Evolutionary conservation across 2,797 vertebrate genomes (phyloP).

Genomic region (Miopithecus talapoin): DNA sequence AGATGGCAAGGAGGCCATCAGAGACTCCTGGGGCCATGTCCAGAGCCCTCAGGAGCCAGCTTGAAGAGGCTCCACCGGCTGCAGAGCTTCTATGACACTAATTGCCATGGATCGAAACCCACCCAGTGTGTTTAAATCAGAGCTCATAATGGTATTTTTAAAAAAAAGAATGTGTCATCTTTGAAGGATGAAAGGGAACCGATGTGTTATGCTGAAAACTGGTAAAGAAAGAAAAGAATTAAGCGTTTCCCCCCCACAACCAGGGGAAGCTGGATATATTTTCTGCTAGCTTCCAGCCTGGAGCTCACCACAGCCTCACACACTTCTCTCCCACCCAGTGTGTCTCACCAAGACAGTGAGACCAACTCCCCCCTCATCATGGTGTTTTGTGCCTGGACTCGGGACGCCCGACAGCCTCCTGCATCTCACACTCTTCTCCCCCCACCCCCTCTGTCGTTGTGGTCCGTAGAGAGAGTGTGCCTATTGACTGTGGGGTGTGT

Average conservation of each 20-base stretch:
- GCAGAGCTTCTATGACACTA: not conserved
- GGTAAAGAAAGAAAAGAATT: constrained; percentile 32
- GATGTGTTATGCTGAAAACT: constrained; percentile 2
- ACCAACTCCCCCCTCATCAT: not conserved
- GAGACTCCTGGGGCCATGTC: not conserved
- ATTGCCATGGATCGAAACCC: constrained; percentile 4
- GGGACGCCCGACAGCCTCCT: not conserved
- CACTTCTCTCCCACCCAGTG: not conserved
- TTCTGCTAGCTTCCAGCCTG: not conserved
- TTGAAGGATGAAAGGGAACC: constrained; percentile 4
- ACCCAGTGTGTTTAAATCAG: not conserved
- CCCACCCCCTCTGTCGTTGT: constrained; percentile 77
- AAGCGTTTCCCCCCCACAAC: not conserved
- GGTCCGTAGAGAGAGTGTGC: constrained; percentile 86
- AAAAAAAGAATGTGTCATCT: constrained; percentile 1
- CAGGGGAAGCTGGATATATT: not conserved
- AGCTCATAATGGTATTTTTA: not conserved
- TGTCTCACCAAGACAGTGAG: constrained; percentile 33
- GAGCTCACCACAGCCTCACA: not conserved
- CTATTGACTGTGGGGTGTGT: constrained; percentile 89
- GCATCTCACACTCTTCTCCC: constrained; percentile 80
- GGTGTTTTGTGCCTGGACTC: constrained; percentile 31
- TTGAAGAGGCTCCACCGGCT: not conserved
- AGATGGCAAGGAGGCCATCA: not conserved
- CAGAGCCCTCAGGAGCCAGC: not conserved